Base-by-base conservation (phyloP, 92 coral and sea anemone genomes). In the Epizoanthus scotinus region DNA sequence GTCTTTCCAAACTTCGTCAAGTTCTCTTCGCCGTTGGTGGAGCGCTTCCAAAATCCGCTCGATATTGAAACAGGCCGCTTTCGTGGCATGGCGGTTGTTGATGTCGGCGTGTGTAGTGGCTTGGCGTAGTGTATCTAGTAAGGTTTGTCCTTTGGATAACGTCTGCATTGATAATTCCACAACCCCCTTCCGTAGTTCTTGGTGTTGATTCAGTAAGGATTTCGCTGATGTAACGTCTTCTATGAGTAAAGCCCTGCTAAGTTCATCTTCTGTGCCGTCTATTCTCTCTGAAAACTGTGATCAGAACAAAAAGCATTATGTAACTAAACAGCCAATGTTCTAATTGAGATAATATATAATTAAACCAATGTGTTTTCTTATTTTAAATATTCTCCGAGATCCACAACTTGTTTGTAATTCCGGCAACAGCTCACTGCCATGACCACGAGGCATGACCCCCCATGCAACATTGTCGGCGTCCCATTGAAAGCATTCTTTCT, bases 91-190 rank as follows among this genome's bases (percentile, higher is more conserved):
- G 63, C 95, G 87, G 83, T 95, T 93, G 90, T 95, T 95, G 8
- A 94, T 93, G 70, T 95, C 99, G 2, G 99, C 99, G 75, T 95
- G 98, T 34, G 90, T 29, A 22, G 94, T 94, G 28, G 99, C 99
- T 72, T 95, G 94, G 24, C 99, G 95, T 29, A 95, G 85, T 68
- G 89, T 93, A 87, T 95, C 99, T 24, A 95, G 84, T 53, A 95
- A 78, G 7, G 90, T 85, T 82, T 95, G 99, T 24, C 99, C 99
- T 64, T 93, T 95, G 56, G 99, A 89, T 78, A 95, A 78, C 26
- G 99, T 95, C 85, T 93, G 93, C 99, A 95, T 95, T 47, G 99
- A 95, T 67, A 95, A 74, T 64, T 95, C 99, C 14, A 95, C 73
- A 15, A 95, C 91, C 78, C 99, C 92, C 77, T 90, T 87, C 56